These are phyloP conservation scores for Tonatia bakeri DNA, from an alignment of 2,113 vertebrate species.

Conservation along the genomic window DNA sequence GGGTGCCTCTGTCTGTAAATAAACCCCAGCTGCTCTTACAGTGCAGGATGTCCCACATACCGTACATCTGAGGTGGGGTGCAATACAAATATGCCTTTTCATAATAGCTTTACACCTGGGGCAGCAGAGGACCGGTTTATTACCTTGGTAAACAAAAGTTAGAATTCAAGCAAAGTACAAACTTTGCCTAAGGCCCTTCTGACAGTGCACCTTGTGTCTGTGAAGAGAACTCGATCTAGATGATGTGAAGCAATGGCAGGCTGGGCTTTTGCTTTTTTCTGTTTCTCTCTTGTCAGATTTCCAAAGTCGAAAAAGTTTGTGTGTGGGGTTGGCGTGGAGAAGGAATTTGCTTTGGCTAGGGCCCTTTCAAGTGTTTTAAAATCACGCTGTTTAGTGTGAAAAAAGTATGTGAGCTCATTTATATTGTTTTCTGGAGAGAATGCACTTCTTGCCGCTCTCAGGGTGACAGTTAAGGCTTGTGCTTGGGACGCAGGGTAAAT, in stretches of 20 bases:
- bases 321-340: neutral
- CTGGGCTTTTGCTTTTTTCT: neutral
- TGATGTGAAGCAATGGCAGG: conserved; percentile 71
- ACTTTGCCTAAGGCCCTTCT: conserved; percentile 85
- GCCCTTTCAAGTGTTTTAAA: conserved; percentile 37
- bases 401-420: neutral
- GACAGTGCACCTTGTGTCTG: conserved; percentile 83
- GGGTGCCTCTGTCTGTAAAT: conserved; percentile 62
- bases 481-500: conserved; percentile 42
- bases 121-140: conserved; percentile 82
- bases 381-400: neutral
- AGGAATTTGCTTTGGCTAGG: neutral
- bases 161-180: conserved; percentile 87
- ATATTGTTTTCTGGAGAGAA: conserved; percentile 40
- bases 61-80: conserved; percentile 81
- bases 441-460: conserved; percentile 12
- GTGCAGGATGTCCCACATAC: conserved; percentile 78
- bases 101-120: conserved; percentile 87
- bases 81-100: conserved; percentile 84
- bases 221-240: conserved; percentile 74
- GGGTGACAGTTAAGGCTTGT: neutral
- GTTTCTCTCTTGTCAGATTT: conserved; percentile 35
- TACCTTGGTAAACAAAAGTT: conserved; percentile 86
- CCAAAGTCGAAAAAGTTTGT: conserved; percentile 74
- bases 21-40: conserved; percentile 59